Evolutionary conservation across 2,113 vertebrate species (phyloP), one percentile per base, ranked within the genome.

Genomic region (Boulengerochromis microlepis): DNA sequence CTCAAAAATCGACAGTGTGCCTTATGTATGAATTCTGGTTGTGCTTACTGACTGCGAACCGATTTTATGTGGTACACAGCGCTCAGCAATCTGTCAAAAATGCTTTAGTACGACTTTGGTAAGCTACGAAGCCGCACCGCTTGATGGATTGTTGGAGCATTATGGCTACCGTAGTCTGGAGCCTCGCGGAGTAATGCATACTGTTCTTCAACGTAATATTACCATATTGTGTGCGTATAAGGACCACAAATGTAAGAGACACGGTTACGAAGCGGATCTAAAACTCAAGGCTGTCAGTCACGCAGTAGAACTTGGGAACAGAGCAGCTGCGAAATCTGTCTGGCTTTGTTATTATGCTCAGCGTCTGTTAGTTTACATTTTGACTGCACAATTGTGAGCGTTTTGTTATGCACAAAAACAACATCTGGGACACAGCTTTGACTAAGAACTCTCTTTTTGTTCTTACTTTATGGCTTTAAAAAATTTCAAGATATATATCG

Each of bases 211-310:
- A 59, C 24, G 1, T 29, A 5, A 59, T 59, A 59, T 59, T 59
- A 29, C 24, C 2, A 7, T 57, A 57, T 9, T 57, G 56, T 29
- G 56, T 59, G 56, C 4, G 0, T 29, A 29, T 9, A 59, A 59
- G 56, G 13, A 59, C 7, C 26, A 57, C 13, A 57, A 57, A 29
- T 57, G 56, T 57, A 29, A 59, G 4, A 29, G 56, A 59, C 13
- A 59, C 0, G 13, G 24, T 29, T 59, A 29, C 4, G 0, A 59
- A 59, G 56, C 0, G 0, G 13, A 59, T 59, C 29, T 59, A 0
- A 59, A 29, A 16, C 13, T 29, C 56, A 5, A 59, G 3, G 56
- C 56, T 59, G 26, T 59, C 56, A 59, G 26, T 16, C 7, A 2
- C 3, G 4, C 7, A 29, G 56, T 59, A 29, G 54, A 57, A 57